A percentile compares a stretch with the other conserved stretches of the same genome.
These are phyloP conservation scores for Hemicrepidius hirtus DNA, from an alignment of 2,888 invertebrate genomes.

Conservation along the genomic window DNA sequence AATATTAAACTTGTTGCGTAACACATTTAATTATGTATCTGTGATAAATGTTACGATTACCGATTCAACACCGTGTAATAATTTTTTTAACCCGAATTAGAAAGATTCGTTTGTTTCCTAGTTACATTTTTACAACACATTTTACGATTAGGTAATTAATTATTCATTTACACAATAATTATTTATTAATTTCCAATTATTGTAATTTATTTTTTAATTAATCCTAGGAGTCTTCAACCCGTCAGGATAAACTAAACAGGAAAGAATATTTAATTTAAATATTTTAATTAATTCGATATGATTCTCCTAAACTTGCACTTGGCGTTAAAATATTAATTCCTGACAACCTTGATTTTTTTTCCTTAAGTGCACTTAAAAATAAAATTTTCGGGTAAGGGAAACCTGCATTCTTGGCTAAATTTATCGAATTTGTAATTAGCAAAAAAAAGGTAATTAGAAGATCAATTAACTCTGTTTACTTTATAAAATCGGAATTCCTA, in stretches of 20 bases:
- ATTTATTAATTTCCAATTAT: too few relatives aligned
- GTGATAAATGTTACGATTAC: neutral
- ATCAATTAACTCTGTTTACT: too few relatives aligned
- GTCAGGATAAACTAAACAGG: too few relatives aligned
- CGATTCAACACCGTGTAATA: neutral
- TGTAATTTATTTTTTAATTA: too few relatives aligned
- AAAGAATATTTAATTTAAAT: neutral
- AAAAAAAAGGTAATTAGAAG: too few relatives aligned
- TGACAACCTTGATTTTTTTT: slow-evolving; percentile 5
- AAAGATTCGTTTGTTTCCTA: neutral
- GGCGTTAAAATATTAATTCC: slow-evolving; percentile 7
- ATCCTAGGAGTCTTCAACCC: too few relatives aligned
- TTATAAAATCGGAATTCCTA: too few relatives aligned
- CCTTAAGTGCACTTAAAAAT: neutral
- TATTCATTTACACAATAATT: too few relatives aligned
- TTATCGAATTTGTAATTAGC: too few relatives aligned
- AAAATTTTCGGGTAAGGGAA: neutral
- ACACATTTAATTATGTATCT: slow-evolving; percentile 13
- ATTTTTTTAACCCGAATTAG: neutral
- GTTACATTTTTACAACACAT: too few relatives aligned
- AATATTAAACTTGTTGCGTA: slow-evolving; percentile 16
- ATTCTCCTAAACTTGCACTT: slow-evolving; percentile 4
- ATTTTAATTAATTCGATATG: neutral
- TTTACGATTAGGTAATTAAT: too few relatives aligned
- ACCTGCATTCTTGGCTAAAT: too few relatives aligned